Conservation (phyloP, 1,140 invertebrate genomes). For the Trichonephila inaurata region DNA sequence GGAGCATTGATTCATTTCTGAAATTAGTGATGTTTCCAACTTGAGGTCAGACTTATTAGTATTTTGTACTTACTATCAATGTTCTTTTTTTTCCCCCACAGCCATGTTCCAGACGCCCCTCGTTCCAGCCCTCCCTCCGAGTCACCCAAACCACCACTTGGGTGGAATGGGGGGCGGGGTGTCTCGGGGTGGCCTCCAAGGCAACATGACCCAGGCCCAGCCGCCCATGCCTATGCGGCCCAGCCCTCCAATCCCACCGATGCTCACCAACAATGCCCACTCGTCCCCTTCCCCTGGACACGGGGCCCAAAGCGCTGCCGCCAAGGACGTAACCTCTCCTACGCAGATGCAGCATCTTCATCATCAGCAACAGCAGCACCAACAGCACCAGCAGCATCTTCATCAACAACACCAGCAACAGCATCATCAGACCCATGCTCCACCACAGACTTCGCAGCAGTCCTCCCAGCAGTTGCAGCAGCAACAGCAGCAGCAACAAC, state of each 20-base stretch:
- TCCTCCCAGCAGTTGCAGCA: constrained; percentile 43
- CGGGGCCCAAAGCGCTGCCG: constrained; percentile 69
- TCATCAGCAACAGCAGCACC: constrained; percentile 72
- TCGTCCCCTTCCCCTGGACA: constrained; percentile 77
- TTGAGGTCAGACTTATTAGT: too few species aligned
- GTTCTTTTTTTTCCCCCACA: constrained; percentile 78
- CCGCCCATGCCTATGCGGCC: constrained; percentile 78
- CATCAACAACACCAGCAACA: constrained; percentile 65
- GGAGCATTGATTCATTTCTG: too few species aligned
- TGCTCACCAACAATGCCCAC: constrained; percentile 76
- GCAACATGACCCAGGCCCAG: constrained; percentile 65
- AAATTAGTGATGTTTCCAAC: too few species aligned
- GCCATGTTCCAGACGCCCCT: constrained; percentile 89
- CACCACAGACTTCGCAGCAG: constrained; percentile 54
- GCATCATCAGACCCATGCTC: constrained; percentile 31
- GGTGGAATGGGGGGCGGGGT: constrained; percentile 63
- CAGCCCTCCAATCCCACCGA: constrained; percentile 78
- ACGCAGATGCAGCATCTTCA: constrained; percentile 58
- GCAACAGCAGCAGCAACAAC: constrained; percentile 67
- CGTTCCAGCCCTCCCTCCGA: constrained; percentile 79
- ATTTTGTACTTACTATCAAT: not conserved
- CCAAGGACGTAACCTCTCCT: constrained; percentile 51
- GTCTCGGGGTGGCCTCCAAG: constrained; percentile 55
- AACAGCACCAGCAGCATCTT: constrained; percentile 58
- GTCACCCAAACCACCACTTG: constrained; percentile 73